Evolutionary conservation across 2,797 vertebrate species (phyloP).

Genomic region (Jordanella pulchra): DNA sequence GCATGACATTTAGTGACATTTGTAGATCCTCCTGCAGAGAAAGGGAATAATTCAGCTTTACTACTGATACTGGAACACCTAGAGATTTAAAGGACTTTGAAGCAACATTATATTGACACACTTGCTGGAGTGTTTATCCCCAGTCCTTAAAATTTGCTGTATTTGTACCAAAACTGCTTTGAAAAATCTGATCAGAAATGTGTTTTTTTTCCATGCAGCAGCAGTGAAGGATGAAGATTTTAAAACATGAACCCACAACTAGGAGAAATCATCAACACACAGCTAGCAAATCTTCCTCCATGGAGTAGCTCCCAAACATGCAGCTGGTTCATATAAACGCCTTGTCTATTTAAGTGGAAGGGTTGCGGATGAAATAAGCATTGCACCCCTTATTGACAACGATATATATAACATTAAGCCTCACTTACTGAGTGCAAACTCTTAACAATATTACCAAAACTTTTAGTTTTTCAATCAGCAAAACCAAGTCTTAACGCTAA

Average conservation of each 20-base stretch:
- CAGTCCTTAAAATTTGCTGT: constrained; percentile 3
- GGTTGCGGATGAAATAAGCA: background rate
- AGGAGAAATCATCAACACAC: constrained; percentile 44
- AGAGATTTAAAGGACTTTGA: constrained; percentile 44
- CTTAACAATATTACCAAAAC: background rate
- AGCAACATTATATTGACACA: constrained; percentile 69
- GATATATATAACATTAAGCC: constrained; percentile 16
- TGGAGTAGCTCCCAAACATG: constrained; percentile 17
- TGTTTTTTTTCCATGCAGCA: constrained; percentile 33
- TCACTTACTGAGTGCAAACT: background rate
- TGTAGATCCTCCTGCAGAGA: constrained; percentile 66
- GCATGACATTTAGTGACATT: constrained; percentile 79
- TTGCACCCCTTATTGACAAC: constrained; percentile 8
- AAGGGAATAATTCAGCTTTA: constrained; percentile 63
- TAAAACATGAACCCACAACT: constrained; percentile 52
- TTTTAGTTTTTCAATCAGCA: background rate
- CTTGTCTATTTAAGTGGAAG: constrained; percentile 14
- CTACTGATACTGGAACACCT: constrained; percentile 54
- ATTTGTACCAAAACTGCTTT: background rate
- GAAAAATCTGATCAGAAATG: constrained; percentile 15
- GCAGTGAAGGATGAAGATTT: constrained; percentile 50
- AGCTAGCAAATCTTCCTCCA: constrained; percentile 23
- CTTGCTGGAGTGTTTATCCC: constrained; percentile 11
- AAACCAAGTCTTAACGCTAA: background rate
- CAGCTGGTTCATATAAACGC: constrained; percentile 28